These are phyloP conservation scores for Pomacea canaliculata DNA, from an alignment of 2,888 invertebrate genomes.

Conservation along the genomic window DNA sequence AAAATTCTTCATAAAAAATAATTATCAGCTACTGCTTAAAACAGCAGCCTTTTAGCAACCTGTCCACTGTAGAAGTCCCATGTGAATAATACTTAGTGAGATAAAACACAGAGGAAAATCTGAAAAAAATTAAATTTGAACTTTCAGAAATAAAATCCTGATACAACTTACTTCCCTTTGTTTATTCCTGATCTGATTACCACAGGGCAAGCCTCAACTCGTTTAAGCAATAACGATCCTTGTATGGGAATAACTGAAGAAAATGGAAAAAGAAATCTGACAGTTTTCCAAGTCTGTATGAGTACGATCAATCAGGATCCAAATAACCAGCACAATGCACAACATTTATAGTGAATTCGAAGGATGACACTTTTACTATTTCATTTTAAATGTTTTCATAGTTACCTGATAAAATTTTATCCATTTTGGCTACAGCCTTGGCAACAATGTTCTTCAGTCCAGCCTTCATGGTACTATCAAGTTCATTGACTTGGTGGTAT, in stretches of 20 bases:
- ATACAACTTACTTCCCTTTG: constrained; percentile 43
- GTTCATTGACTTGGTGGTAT: constrained; percentile 23
- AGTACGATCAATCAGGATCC: neutral
- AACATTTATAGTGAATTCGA: no score
- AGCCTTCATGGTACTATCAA: constrained; percentile 32
- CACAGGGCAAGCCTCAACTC: constrained; percentile 44
- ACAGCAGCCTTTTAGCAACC: no score
- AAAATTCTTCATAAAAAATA: no score
- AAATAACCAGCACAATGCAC: no score
- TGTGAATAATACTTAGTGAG: no score
- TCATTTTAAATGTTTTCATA: neutral
- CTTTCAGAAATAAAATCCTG: no score
- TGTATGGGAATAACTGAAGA: constrained; percentile 41
- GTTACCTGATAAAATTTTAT: constrained; percentile 36
- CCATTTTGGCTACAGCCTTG: constrained; percentile 37
- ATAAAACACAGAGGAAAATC: neutral
- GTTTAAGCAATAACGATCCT: constrained; percentile 42
- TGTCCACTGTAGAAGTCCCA: no score
- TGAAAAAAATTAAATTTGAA: neutral
- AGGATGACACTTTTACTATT: no score
- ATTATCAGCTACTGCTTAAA: no score
- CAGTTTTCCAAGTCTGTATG: neutral
- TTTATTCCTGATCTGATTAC: constrained; percentile 48
- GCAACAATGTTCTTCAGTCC: constrained; percentile 38
- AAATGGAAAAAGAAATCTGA: neutral